These are phyloP conservation scores for Adelges cooleyi DNA, from an alignment of 1,140 invertebrate species.

Conservation along the genomic window DNA sequence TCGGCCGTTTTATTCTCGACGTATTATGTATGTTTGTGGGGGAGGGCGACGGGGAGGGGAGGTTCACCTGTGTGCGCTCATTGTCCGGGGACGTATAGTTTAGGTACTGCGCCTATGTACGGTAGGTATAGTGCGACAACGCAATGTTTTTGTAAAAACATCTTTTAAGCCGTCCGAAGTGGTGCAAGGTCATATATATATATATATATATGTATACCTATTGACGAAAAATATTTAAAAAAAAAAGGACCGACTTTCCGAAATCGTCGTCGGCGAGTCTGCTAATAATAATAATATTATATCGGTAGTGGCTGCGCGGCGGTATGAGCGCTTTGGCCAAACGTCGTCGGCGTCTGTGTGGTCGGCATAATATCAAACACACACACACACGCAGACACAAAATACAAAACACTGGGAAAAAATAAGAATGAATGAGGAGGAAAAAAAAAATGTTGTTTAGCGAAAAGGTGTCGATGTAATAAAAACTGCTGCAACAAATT, in stretches of 20 bases:
- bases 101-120: too few species aligned
- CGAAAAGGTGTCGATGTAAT: conserved; percentile 28
- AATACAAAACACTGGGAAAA: background rate
- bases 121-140: too few species aligned
- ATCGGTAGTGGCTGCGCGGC: background rate
- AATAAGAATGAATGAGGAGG: background rate
- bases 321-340: background rate
- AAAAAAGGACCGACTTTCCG: background rate
- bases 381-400: background rate
- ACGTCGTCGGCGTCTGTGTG: conserved; percentile 14
- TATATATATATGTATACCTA: too few species aligned
- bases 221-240: too few species aligned
- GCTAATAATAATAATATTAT: background rate
- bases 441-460: conserved; percentile 24
- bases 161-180: too few species aligned
- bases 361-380: conserved; percentile 19
- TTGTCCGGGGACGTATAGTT: too few species aligned
- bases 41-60: too few species aligned
- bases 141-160: too few species aligned
- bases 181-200: too few species aligned
- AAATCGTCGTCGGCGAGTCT: conserved; percentile 8
- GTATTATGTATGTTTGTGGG: too few species aligned
- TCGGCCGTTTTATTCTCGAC: too few species aligned
- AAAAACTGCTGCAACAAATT: conserved; percentile 28
- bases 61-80: too few species aligned